phyloP scores from a whole-genome alignment of 37 sponge, comb jelly and placozoan species.

The Beroe forskalii region DNA sequence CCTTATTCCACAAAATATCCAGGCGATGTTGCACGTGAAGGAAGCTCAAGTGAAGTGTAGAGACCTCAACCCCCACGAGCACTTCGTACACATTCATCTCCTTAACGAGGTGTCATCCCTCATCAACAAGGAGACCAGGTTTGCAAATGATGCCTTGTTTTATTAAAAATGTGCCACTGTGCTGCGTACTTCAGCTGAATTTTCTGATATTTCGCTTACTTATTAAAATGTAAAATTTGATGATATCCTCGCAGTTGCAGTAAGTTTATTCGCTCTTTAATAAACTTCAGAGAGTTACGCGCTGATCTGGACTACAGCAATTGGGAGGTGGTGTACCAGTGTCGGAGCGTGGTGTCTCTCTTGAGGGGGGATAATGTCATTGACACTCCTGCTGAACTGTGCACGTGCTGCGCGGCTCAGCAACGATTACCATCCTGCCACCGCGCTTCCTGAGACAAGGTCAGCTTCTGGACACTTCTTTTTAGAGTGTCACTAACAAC shows the following conservation, averaged over 20 bases:
- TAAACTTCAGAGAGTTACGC: no score
- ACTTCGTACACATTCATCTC: slow-evolving; percentile 30
- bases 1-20: not conserved
- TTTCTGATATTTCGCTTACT: no score
- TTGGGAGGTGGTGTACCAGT: slow-evolving; percentile 52
- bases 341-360: not conserved
- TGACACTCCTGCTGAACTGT: not conserved
- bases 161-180: no score
- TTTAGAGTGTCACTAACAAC: no score
- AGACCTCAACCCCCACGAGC: slow-evolving; percentile 32
- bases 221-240: no score
- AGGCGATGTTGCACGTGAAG: slow-evolving; percentile 13
- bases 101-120: slow-evolving; percentile 3
- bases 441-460: slow-evolving; percentile 54
- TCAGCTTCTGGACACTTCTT: no score
- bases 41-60: not conserved
- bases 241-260: no score
- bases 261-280: no score
- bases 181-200: no score
- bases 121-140: slow-evolving; percentile 3
- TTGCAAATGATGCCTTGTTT: no score
- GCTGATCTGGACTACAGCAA: slow-evolving; percentile 23
- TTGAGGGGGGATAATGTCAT: not conserved
- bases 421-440: not conserved
- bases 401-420: slow-evolving; percentile 50